A percentile compares a stretch with the other conserved stretches of the same genome.
Conservation (phyloP, 2,888 invertebrate species). For the Torymus texanus region DNA sequence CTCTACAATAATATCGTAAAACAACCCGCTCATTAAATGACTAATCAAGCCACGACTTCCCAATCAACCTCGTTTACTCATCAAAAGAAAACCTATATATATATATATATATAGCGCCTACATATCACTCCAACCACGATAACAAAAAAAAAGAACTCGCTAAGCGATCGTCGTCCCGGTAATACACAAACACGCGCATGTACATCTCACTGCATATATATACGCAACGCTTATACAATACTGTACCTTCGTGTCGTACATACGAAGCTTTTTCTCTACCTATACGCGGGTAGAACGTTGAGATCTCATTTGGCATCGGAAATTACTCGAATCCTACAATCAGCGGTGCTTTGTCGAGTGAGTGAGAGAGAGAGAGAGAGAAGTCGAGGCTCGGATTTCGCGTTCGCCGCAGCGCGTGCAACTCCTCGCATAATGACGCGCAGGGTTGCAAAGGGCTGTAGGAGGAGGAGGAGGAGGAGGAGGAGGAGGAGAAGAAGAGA, state of each 20-base stretch:
- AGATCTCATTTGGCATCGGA: constrained; percentile 40
- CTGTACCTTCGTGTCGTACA: no score
- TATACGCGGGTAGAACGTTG: neutral
- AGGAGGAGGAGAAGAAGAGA: constrained; percentile 35
- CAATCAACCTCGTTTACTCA: neutral
- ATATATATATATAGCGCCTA: no score
- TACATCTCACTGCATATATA: no score
- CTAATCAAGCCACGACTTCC: neutral
- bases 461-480: constrained; percentile 28
- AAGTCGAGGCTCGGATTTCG: constrained; percentile 9
- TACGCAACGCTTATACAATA: no score
- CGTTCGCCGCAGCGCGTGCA: neutral
- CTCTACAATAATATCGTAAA: neutral
- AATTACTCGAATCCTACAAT: constrained; percentile 43
- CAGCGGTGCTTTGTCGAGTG: constrained; percentile 22
- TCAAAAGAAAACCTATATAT: constrained; percentile 1
- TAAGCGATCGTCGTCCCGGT: no score
- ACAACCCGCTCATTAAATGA: constrained; percentile 16
- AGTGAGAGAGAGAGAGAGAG: neutral
- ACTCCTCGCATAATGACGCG: constrained; percentile 38
- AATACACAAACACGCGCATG: no score
- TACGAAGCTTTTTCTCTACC: constrained; percentile 9
- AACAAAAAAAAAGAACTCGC: no score
- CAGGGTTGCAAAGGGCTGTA: constrained; percentile 31
- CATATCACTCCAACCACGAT: no score